Percentiles rank a stretch among this genome's conserved stretches.
Conservation (phyloP, 2,797 vertebrate species). For the Eulemur albifrons region DNA sequence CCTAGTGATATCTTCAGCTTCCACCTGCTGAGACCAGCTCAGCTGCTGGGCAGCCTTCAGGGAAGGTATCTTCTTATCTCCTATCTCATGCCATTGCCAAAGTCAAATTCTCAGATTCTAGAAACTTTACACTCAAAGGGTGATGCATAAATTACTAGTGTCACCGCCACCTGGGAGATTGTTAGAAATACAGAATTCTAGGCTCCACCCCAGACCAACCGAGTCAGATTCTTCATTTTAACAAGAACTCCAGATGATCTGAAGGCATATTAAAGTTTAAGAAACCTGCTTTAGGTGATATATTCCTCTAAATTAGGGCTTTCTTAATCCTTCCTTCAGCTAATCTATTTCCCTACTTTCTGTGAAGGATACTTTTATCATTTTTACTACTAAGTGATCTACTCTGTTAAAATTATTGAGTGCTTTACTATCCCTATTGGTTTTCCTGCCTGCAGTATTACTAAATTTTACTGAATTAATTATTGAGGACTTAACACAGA, state of each 20-base stretch:
- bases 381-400: constrained; percentile 12
- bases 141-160: neutral
- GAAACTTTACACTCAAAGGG: neutral
- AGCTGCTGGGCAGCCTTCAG: neutral
- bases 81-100: neutral
- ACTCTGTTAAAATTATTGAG: constrained; percentile 39
- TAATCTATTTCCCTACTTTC: constrained; percentile 26
- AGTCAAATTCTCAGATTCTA: neutral
- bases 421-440: neutral
- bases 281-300: neutral
- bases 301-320: neutral
- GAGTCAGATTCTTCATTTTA: neutral
- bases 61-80: neutral
- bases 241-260: neutral
- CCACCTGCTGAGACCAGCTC: neutral
- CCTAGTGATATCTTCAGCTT: neutral
- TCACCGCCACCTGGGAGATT: neutral
- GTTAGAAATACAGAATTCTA: neutral
- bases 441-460: neutral
- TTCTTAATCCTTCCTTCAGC: constrained; percentile 44
- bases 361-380: constrained; percentile 26
- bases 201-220: neutral
- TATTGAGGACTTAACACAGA: constrained; percentile 9
- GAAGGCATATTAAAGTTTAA: constrained; percentile 8
- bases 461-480: constrained; percentile 30